Percentiles rank a stretch among this genome's conserved stretches.
Evolutionary conservation across 2,113 vertebrate genomes (phyloP).

Genomic region (Labeo rohita): DNA sequence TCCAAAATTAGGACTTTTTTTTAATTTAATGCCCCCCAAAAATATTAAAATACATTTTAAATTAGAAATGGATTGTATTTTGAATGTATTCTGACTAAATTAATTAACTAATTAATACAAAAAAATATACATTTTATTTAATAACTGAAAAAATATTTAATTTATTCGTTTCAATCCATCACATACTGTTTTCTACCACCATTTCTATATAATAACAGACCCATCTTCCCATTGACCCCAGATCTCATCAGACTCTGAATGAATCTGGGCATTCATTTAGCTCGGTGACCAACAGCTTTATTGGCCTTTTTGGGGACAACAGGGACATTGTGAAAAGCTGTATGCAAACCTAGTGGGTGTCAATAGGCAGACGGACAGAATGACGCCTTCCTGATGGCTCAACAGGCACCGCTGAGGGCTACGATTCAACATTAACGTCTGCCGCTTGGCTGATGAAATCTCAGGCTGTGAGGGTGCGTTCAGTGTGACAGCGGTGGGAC

Average conservation of each 20-base stretch:
- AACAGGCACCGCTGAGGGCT: slow-evolving; percentile 8
- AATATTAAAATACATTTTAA: too few species aligned
- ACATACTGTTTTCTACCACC: background rate
- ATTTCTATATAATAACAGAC: slow-evolving; percentile 11
- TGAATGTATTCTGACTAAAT: too few species aligned
- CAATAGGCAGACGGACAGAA: slow-evolving; percentile 26
- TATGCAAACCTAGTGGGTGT: slow-evolving; percentile 26
- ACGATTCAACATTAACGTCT: slow-evolving; percentile 33
- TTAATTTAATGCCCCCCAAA: background rate
- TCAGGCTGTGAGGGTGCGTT: slow-evolving; percentile 15
- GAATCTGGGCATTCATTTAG: slow-evolving; percentile 46
- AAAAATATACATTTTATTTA: too few species aligned
- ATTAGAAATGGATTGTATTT: background rate
- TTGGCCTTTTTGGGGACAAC: slow-evolving; percentile 36
- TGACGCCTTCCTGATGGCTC: slow-evolving; percentile 20
- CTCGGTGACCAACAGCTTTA: background rate
- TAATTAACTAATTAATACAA: too few species aligned
- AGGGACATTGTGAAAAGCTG: slow-evolving; percentile 38
- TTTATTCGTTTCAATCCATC: background rate
- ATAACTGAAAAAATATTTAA: too few species aligned
- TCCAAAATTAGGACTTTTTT: background rate
- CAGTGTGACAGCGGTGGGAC: background rate
- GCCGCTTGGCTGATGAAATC: slow-evolving; percentile 9
- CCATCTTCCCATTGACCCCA: background rate
- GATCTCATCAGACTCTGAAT: slow-evolving; percentile 7